These are phyloP conservation scores for Lipotes vexillifer DNA, from an alignment of 2,113 vertebrate species.

Conservation along the genomic window DNA sequence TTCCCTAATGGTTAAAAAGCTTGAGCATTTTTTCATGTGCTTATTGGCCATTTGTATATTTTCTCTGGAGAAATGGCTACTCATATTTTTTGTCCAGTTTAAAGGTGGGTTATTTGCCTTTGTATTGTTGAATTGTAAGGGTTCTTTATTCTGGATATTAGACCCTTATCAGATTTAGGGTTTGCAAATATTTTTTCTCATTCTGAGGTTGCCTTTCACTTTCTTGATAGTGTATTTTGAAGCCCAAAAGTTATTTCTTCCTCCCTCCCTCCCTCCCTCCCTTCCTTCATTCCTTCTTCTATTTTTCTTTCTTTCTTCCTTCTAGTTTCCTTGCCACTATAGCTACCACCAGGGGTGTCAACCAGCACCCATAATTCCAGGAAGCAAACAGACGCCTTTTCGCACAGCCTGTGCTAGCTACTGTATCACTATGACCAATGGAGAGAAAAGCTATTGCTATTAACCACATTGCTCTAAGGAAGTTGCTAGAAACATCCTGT, in stretches of 20 bases:
- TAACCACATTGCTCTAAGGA: conserved; percentile 99
- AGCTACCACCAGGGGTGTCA: neutral
- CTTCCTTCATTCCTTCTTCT: too few relatives aligned
- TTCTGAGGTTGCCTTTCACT: neutral
- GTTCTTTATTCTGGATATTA: neutral
- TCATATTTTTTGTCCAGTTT: neutral
- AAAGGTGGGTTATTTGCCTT: neutral
- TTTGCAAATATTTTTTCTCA: neutral
- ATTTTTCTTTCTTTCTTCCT: neutral
- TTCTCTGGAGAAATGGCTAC: neutral
- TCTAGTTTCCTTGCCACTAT: neutral
- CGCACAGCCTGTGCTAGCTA: conserved; percentile 97
- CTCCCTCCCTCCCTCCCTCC: too few relatives aligned
- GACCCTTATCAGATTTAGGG: neutral
- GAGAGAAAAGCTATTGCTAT: conserved; percentile 99
- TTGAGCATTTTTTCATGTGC: neutral
- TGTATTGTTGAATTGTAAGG: neutral
- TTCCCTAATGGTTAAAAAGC: neutral
- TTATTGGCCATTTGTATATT: neutral
- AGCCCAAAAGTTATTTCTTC: neutral
- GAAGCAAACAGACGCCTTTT: conserved; percentile 98
- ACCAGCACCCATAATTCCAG: conserved; percentile 91
- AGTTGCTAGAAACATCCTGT: conserved; percentile 97
- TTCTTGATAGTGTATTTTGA: neutral
- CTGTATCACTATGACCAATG: conserved; percentile 98